Evolutionary conservation across 2,888 invertebrate genomes (phyloP).

Genomic region (Orthosia gothica): DNA sequence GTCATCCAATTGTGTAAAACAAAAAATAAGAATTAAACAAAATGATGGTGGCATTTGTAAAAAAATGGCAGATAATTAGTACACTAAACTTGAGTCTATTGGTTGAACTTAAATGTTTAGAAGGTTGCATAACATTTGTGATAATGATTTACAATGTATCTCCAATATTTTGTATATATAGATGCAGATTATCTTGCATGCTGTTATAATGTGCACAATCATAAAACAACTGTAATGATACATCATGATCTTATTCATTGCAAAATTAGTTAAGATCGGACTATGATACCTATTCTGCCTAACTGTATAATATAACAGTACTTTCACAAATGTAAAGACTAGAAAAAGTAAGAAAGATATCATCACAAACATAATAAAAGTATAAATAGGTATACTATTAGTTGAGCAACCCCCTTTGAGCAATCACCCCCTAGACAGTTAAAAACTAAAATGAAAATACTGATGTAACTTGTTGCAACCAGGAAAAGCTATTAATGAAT

Average conservation of each 20-base stretch:
- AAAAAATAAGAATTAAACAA: slow-evolving; percentile 19
- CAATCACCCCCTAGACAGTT: slow-evolving; percentile 35
- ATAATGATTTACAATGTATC: slow-evolving; percentile 44
- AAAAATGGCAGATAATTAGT: slow-evolving; percentile 24
- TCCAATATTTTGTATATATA: slow-evolving; percentile 35
- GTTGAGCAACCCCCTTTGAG: slow-evolving; percentile 6
- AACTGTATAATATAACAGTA: slow-evolving; percentile 27
- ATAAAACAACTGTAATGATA: not conserved
- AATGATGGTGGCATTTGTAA: slow-evolving; percentile 27
- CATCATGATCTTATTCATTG: not conserved
- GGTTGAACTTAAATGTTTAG: slow-evolving; percentile 27
- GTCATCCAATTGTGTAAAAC: slow-evolving; percentile 48
- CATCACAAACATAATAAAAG: not conserved
- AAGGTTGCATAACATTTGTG: slow-evolving; percentile 57
- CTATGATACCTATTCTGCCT: not conserved
- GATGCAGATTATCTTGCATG: slow-evolving; percentile 17
- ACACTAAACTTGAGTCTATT: slow-evolving; percentile 20
- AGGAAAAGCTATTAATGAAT: not conserved
- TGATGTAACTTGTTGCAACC: not conserved
- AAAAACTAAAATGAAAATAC: not conserved
- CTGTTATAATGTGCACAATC: slow-evolving; percentile 1
- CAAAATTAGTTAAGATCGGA: not conserved
- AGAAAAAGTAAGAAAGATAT: not conserved
- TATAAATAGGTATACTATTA: slow-evolving; percentile 22
- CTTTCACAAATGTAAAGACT: not conserved